Conservation (phyloP, 2,797 vertebrate genomes). For the Yasuhikotakia modesta region DNA sequence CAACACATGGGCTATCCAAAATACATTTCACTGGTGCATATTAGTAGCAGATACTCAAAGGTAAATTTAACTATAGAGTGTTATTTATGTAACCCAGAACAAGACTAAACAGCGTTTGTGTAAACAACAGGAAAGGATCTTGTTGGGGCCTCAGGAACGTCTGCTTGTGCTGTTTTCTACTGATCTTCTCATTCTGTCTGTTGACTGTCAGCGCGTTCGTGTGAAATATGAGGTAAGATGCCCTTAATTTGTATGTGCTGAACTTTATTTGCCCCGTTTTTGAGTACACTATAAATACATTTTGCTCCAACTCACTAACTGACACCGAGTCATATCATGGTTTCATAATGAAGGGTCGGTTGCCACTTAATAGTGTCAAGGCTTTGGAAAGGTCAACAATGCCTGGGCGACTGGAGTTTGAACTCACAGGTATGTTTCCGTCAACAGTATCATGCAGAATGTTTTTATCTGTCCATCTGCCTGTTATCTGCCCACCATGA, state of each 20-base stretch:
- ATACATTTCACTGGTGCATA: constrained; percentile 76
- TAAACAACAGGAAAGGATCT: constrained; percentile 35
- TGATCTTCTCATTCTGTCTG: constrained; percentile 81
- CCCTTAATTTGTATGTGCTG: constrained; percentile 10
- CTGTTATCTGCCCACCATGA: too few relatives aligned
- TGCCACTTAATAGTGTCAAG: constrained; percentile 76
- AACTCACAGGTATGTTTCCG: constrained; percentile 74
- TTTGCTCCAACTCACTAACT: not conserved
- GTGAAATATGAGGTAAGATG: constrained; percentile 79
- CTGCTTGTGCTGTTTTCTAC: constrained; percentile 82
- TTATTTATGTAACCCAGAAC: not conserved
- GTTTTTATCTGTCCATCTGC: too few relatives aligned
- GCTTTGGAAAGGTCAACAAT: constrained; percentile 74
- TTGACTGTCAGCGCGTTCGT: constrained; percentile 72
- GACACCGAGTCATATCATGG: not conserved
- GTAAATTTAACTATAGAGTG: constrained; percentile 58
- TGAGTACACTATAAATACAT: not conserved
- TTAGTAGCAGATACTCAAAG: constrained; percentile 71
- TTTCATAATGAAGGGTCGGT: constrained; percentile 74
- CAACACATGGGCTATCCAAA: constrained; percentile 80
- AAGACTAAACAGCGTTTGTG: not conserved
- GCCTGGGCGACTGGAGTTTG: constrained; percentile 78
- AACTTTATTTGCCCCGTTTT: not conserved
- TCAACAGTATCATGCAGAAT: not conserved
- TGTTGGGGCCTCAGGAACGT: constrained; percentile 77